phyloP scores from a whole-genome alignment of 1,140 invertebrate species.

The Drosophila orena region DNA sequence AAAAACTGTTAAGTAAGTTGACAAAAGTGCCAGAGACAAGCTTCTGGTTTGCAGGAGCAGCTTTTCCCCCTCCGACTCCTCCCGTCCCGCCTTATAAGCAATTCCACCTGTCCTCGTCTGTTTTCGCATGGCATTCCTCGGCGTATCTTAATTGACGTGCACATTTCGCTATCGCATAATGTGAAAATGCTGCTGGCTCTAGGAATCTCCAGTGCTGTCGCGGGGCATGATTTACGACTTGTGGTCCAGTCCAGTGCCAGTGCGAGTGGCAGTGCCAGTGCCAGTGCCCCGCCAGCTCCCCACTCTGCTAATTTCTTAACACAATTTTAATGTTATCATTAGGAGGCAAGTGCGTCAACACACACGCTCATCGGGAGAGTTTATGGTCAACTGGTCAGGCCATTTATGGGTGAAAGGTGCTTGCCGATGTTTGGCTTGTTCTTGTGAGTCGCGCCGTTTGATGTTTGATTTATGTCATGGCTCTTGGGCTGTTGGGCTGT shows the following conservation, averaged over 20 bases:
- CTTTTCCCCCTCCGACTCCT: background rate
- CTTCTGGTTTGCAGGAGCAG: conserved; percentile 53
- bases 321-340: conserved; percentile 84
- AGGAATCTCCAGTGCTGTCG: conserved; percentile 57
- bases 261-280: background rate
- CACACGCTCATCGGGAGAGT: conserved; percentile 11
- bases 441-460: conserved; percentile 55
- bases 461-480: conserved; percentile 71
- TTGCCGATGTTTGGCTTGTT: conserved; percentile 35
- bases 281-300: conserved; percentile 4
- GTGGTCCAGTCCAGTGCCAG: conserved; percentile 6
- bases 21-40: conserved; percentile 75
- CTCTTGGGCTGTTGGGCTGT: too few species aligned
- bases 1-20: conserved; percentile 83
- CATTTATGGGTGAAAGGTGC: conserved; percentile 77
- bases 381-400: conserved; percentile 56
- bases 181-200: conserved; percentile 73
- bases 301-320: conserved; percentile 77
- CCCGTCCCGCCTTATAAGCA: conserved; percentile 14
- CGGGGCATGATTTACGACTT: conserved; percentile 72
- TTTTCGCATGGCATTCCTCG: conserved; percentile 67
- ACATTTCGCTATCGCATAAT: conserved; percentile 83
- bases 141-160: conserved; percentile 83
- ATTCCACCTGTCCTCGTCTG: conserved; percentile 71
- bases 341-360: conserved; percentile 71